These are phyloP conservation scores for Atherinosoma microstoma DNA, from an alignment of 2,797 vertebrate species.

Conservation along the genomic window DNA sequence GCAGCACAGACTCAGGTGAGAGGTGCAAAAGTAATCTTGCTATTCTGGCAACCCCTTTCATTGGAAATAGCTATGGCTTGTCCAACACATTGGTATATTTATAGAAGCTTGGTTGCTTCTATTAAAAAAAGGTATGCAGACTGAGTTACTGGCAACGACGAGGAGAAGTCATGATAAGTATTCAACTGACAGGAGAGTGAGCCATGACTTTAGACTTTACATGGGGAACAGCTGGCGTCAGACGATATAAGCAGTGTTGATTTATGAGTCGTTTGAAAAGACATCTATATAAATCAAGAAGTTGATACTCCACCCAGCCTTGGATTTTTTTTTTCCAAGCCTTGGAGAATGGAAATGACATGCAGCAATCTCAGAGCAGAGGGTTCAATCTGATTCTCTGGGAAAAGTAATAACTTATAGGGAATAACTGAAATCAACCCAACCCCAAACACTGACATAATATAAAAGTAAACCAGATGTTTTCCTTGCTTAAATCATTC, in stretches of 20 bases:
- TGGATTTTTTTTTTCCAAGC: background rate
- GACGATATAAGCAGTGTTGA: background rate
- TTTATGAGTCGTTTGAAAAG: background rate
- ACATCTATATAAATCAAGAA: background rate
- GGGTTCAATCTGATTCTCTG: background rate
- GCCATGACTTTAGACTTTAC: background rate
- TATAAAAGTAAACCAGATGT: background rate
- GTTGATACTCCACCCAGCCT: background rate
- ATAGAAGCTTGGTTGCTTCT: background rate
- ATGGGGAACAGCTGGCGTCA: background rate
- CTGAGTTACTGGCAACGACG: background rate
- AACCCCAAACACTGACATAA: background rate
- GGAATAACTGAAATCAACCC: background rate
- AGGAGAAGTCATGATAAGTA: background rate
- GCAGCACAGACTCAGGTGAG: no score
- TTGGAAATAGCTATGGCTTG: background rate
- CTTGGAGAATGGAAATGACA: background rate
- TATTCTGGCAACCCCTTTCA: conserved; percentile 23
- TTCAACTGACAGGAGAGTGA: background rate
- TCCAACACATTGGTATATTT: background rate
- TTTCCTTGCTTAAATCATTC: background rate
- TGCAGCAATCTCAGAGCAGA: background rate
- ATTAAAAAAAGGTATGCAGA: background rate
- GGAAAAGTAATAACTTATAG: background rate
- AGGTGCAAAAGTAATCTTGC: background rate